Conservation (phyloP, 2,113 vertebrate species). For the Chamaea fasciata region DNA sequence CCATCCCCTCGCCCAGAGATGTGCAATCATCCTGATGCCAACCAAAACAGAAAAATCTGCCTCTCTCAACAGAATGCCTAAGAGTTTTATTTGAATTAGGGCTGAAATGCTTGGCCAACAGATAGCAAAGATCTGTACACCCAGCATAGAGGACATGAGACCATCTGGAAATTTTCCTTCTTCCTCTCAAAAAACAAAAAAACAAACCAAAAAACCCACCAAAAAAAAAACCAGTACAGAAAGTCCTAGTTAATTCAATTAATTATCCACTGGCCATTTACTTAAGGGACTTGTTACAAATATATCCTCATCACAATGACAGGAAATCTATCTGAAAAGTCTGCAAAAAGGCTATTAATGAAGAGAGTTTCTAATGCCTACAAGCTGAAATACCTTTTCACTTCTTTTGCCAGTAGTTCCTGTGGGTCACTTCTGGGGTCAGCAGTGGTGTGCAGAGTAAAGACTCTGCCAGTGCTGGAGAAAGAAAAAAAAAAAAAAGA, state of each 20-base stretch:
- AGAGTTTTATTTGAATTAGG: not conserved
- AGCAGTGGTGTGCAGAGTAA: slow-evolving; percentile 14
- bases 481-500: not conserved
- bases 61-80: not conserved
- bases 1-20: not conserved
- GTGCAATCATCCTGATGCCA: not conserved
- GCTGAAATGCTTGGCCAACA: not conserved
- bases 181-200: accelerated
- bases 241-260: slow-evolving; percentile 65
- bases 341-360: slow-evolving; percentile 68
- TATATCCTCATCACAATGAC: slow-evolving; percentile 71
- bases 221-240: not conserved
- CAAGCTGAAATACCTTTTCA: slow-evolving; percentile 59
- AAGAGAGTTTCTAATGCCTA: slow-evolving; percentile 39
- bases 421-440: slow-evolving; percentile 45
- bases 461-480: not conserved
- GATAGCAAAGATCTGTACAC: not conserved
- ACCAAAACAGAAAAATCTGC: not conserved
- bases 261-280: slow-evolving; percentile 73
- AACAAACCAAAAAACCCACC: too few species aligned
- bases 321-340: slow-evolving; percentile 74
- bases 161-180: not conserved
- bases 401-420: not conserved
- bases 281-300: slow-evolving; percentile 69
- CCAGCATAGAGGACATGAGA: not conserved